phyloP scores from a whole-genome alignment of 2,888 invertebrate genomes.

The Acleris literana region DNA sequence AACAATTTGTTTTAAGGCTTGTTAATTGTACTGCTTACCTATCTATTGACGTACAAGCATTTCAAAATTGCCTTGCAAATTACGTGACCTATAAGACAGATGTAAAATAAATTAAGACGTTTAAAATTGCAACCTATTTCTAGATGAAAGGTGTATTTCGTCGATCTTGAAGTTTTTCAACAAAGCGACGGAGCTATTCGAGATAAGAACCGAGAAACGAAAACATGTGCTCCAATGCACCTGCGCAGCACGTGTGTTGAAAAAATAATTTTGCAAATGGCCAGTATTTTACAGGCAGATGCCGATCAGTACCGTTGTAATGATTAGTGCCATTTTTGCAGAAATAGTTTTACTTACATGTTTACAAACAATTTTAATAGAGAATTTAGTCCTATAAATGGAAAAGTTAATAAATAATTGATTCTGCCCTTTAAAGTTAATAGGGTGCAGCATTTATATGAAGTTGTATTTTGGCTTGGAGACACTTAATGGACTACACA shows the following conservation, averaged over 20 bases:
- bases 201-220: slow-evolving; percentile 20
- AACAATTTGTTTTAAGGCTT: background rate
- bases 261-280: slow-evolving; percentile 28
- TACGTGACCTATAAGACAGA: too few species aligned
- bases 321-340: background rate
- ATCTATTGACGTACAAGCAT: too few species aligned
- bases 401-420: too few species aligned
- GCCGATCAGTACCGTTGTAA: slow-evolving; percentile 2
- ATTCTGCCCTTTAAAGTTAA: too few species aligned
- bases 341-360: background rate
- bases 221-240: slow-evolving; percentile 30
- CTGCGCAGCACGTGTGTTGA: slow-evolving; percentile 31
- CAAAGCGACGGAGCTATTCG: background rate
- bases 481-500: too few species aligned
- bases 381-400: too few species aligned
- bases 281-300: slow-evolving; percentile 17
- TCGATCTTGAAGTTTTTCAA: background rate
- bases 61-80: too few species aligned
- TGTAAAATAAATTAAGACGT: background rate
- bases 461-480: too few species aligned
- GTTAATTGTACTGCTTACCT: too few species aligned
- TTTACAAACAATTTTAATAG: background rate
- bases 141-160: background rate
- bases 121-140: background rate
- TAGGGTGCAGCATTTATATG: too few species aligned